Base-by-base conservation (phyloP, 2,797 vertebrate genomes). In the Dendrocincla tyrannina region DNA sequence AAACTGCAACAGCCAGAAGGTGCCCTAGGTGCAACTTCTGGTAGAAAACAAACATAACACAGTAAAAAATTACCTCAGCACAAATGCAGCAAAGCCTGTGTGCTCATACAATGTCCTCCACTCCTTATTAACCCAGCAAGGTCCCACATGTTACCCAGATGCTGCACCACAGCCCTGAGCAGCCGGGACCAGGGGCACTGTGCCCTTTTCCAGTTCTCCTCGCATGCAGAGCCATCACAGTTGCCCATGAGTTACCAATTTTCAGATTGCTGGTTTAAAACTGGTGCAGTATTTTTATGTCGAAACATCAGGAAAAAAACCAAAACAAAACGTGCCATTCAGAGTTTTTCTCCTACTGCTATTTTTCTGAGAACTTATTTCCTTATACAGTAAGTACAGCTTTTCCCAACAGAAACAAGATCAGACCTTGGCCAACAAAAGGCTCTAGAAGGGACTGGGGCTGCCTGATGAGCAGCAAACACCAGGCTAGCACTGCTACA, bases 351-450 rank as follows among this genome's bases (percentile, higher is more conserved):
- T 66, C 49, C 85, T 68, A 63, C 50, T 1, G 5, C 33, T 81
- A 19, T 88, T 93, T 95, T 95, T 78, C 86, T 72, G 47, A 83
- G 70, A 96, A 85, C 41, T 93, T 75, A 76, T 88, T 95, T 95
- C 67, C 67, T 75, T 42, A 80, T 15, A 5, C 50, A 62, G 42
- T 39, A 56, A 76, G 70, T 18, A 28, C 72, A 92, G 78, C 68
- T 91, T 72, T 89, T 91, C 68, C 75, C 9, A 7, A 67, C 35
- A 93, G 52, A 87, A 90, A 82, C 27, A 60, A 81, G 82, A 95
- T 47, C 70, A 89, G 81, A 70, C 63, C 77, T 68, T 22, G 59
- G 44, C 52, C 85, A 91, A 74, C 67, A 37, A 76, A 62, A 2
- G 3, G 73, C 69, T 81, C 18, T 50, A 68, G 52, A 58, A 83